These are phyloP conservation scores for Agelastica alni DNA, from an alignment of 2,888 invertebrate species.

Conservation along the genomic window DNA sequence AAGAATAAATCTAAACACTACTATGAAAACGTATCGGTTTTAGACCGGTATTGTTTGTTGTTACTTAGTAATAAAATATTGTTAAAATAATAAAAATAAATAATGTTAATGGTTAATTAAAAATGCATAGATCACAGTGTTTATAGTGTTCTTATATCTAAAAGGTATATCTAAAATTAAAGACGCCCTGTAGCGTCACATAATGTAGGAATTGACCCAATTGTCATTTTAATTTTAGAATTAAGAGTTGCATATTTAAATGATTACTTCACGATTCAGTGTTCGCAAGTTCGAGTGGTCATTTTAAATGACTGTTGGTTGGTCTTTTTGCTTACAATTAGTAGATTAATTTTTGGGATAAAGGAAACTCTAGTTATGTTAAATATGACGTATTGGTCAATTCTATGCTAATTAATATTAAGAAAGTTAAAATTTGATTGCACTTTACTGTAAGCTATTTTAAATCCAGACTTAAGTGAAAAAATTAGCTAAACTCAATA, in stretches of 20 bases:
- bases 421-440: constrained; percentile 27
- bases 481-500: constrained; percentile 28
- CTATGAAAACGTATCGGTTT: constrained; percentile 15
- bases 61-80: constrained; percentile 32
- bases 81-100: constrained; percentile 28
- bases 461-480: constrained; percentile 28
- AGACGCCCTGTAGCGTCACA: constrained; percentile 1
- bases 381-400: constrained; percentile 12
- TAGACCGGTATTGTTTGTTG: constrained; percentile 25
- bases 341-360: neutral
- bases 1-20: constrained; percentile 19
- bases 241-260: neutral
- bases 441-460: constrained; percentile 29
- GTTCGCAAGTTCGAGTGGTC: neutral
- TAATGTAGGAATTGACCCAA: constrained; percentile 14
- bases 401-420: constrained; percentile 22
- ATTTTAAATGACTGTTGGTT: neutral
- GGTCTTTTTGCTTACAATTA: neutral
- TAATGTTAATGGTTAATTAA: constrained; percentile 25
- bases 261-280: neutral
- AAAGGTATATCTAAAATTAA: constrained; percentile 24
- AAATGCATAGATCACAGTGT: constrained; percentile 28
- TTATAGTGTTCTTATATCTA: constrained; percentile 28
- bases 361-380: neutral
- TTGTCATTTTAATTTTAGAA: constrained; percentile 1